Evolutionary conservation across 2,888 invertebrate genomes (phyloP).

Genomic region (Steinernema scapterisci): DNA sequence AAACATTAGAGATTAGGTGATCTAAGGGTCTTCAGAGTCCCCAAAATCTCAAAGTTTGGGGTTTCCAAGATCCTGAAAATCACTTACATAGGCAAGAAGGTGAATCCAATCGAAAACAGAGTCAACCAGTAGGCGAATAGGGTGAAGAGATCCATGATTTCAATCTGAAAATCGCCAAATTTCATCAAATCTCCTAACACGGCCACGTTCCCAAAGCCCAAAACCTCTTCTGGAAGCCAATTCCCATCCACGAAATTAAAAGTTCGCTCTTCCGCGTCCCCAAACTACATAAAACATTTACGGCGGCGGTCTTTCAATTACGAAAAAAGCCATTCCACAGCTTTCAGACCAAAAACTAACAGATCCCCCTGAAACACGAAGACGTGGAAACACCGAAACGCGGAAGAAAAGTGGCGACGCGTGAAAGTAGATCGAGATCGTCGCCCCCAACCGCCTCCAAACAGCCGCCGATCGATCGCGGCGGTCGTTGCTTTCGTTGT

Average conservation of each 20-base stretch:
- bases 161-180: background rate
- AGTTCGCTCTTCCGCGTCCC: too few relatives aligned
- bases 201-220: too few relatives aligned
- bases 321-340: too few relatives aligned
- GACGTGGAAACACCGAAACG: background rate
- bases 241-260: too few relatives aligned
- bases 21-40: background rate
- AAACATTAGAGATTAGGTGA: background rate
- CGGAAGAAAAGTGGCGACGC: background rate
- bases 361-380: background rate
- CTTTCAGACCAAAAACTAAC: too few relatives aligned
- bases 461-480: slow-evolving; percentile 20
- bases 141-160: slow-evolving; percentile 46
- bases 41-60: slow-evolving; percentile 33
- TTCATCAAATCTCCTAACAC: too few relatives aligned
- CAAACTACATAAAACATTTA: too few relatives aligned
- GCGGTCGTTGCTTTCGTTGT: background rate
- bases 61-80: too few relatives aligned
- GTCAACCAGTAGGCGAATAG: slow-evolving; percentile 61
- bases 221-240: too few relatives aligned
- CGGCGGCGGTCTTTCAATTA: too few relatives aligned
- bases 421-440: background rate
- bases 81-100: slow-evolving; percentile 61
- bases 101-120: slow-evolving; percentile 60
- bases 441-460: slow-evolving; percentile 4